Conservation (phyloP, 1,140 invertebrate genomes). For the Drosophila kurseongensis region DNA sequence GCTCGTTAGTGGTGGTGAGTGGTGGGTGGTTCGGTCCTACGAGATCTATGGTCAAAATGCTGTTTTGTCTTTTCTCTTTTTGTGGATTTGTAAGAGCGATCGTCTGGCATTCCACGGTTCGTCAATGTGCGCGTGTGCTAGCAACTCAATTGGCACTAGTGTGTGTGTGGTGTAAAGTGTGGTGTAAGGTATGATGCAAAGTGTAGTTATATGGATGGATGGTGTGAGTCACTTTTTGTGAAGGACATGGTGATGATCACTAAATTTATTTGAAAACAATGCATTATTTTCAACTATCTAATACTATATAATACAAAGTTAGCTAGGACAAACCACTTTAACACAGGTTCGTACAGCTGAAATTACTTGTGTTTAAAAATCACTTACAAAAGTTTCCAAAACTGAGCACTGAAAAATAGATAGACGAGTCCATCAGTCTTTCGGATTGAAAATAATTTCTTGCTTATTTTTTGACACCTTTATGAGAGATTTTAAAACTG, state of each 20-base stretch:
- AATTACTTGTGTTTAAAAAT: too few relatives aligned
- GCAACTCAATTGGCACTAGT: constrained; percentile 71
- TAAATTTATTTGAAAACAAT: neutral
- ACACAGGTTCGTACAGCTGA: too few relatives aligned
- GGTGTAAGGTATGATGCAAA: neutral
- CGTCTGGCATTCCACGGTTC: constrained; percentile 61
- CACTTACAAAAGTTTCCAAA: too few relatives aligned
- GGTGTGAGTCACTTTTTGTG: constrained; percentile 36
- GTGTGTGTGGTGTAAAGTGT: constrained; percentile 4
- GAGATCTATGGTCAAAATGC: constrained; percentile 21
- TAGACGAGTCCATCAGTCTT: too few relatives aligned
- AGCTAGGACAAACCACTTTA: too few relatives aligned
- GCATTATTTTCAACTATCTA: neutral
- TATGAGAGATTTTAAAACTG: too few relatives aligned
- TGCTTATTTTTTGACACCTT: too few relatives aligned
- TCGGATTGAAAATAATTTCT: too few relatives aligned
- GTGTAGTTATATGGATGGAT: neutral
- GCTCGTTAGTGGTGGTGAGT: constrained; percentile 15
- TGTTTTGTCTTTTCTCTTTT: constrained; percentile 12
- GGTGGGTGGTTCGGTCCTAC: constrained; percentile 15
- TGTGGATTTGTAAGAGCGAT: constrained; percentile 13
- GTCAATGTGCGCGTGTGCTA: constrained; percentile 80
- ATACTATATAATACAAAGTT: too few relatives aligned
- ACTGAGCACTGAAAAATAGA: too few relatives aligned
- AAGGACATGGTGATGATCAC: constrained; percentile 16